Conservation (phyloP, 92 coral and sea anemone species). For the Epizoanthus rinbou region DNA sequence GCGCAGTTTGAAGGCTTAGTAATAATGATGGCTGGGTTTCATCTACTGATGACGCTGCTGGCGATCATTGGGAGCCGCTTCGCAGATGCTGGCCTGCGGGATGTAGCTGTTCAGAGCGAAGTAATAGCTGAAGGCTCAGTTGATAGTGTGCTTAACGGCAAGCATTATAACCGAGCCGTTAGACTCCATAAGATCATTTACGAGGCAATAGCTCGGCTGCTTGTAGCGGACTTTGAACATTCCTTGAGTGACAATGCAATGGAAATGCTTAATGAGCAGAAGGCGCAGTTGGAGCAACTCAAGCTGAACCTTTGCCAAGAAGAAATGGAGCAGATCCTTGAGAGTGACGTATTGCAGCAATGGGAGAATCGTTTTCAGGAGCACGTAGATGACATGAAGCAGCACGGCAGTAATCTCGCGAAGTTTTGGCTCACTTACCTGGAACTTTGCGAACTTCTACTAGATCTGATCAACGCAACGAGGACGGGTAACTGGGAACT, state of each 20-base stretch:
- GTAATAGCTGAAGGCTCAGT: slow-evolving; percentile 18
- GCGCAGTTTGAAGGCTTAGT: slow-evolving; percentile 53
- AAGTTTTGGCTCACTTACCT: slow-evolving; percentile 51
- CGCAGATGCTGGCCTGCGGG: slow-evolving; percentile 75
- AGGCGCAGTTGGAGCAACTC: slow-evolving; percentile 41
- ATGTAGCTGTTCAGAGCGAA: slow-evolving; percentile 51
- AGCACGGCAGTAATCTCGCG: slow-evolving; percentile 29
- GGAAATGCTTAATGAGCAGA: slow-evolving; percentile 27
- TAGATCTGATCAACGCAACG: slow-evolving; percentile 47
- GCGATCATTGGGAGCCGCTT: slow-evolving; percentile 65
- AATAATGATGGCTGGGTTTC: slow-evolving; percentile 76
- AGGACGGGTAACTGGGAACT: slow-evolving; percentile 56
- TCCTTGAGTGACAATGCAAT: slow-evolving; percentile 15
- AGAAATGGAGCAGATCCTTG: slow-evolving; percentile 24
- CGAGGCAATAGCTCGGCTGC: slow-evolving; percentile 29
- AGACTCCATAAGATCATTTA: slow-evolving; percentile 39
- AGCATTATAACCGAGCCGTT: slow-evolving; percentile 49
- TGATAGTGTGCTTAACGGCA: slow-evolving; percentile 12
- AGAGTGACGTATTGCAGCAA: slow-evolving; percentile 3
- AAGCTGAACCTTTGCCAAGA: slow-evolving; percentile 47
- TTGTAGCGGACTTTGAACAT: slow-evolving; percentile 30
- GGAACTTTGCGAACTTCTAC: slow-evolving; percentile 54
- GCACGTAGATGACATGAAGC: slow-evolving; percentile 21
- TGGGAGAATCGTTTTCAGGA: slow-evolving; percentile 35
- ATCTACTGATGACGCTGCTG: slow-evolving; percentile 45